Conservation (phyloP, 2,113 vertebrate genomes). For the Microcebus tavaratra region DNA sequence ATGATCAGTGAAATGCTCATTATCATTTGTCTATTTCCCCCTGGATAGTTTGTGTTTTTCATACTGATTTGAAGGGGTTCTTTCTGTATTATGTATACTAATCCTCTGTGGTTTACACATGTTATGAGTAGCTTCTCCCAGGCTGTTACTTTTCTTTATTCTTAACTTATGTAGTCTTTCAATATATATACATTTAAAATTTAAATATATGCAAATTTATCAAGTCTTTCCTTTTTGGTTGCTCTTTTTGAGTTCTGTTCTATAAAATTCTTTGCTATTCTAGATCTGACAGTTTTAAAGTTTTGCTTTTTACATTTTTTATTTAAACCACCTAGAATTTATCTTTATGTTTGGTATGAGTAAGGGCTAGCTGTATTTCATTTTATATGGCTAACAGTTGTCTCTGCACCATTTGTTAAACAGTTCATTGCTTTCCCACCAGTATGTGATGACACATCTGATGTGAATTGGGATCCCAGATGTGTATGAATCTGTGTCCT, state of each 20-base stretch:
- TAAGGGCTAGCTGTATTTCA: background rate
- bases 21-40: background rate
- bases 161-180: background rate
- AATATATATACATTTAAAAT: background rate
- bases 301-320: background rate
- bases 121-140: background rate
- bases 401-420: background rate
- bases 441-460: background rate
- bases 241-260: background rate
- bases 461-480: background rate
- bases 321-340: background rate
- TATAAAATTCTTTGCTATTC: background rate
- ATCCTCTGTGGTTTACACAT: background rate
- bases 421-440: background rate
- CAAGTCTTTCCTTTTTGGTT: background rate
- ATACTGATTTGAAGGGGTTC: background rate
- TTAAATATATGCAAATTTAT: background rate
- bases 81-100: background rate
- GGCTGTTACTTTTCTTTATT: background rate
- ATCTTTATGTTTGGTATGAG: background rate
- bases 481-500: background rate
- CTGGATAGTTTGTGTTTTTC: background rate
- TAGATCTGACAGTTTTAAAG: background rate
- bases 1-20: background rate
- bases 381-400: background rate